Conservation (phyloP, 2,888 invertebrate species). For the Drosophila greeni region DNA sequence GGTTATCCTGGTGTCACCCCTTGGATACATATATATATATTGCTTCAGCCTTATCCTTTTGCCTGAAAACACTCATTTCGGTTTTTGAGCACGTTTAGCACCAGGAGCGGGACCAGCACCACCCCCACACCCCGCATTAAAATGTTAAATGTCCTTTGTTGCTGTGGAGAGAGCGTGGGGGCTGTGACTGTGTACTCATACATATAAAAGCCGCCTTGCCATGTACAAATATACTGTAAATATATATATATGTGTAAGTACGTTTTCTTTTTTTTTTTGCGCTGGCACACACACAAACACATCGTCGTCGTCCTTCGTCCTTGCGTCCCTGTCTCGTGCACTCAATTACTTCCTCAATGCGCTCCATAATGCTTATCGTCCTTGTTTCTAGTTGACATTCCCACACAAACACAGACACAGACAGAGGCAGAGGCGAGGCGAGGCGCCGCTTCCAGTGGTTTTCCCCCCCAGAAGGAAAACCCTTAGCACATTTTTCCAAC, state of each 20-base stretch:
- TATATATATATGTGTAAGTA: conserved; percentile 9
- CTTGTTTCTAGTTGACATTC: conserved; percentile 76
- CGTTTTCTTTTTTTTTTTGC: conserved; percentile 19
- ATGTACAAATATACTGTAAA: conserved; percentile 39
- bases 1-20: conserved; percentile 20
- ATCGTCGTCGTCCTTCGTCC: conserved; percentile 62
- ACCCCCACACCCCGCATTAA: conserved; percentile 45
- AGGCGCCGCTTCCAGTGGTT: conserved; percentile 23
- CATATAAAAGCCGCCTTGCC: conserved; percentile 29
- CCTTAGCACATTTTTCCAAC: conserved; percentile 73
- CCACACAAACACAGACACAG: conserved; percentile 64
- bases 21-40: conserved; percentile 17
- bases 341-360: conserved; percentile 76
- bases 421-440: conserved; percentile 10
- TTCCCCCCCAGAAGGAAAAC: conserved; percentile 45
- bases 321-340: conserved; percentile 67
- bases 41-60: conserved; percentile 57
- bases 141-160: conserved; percentile 69
- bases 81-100: conserved; percentile 75
- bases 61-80: conserved; percentile 67
- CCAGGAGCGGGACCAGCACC: conserved; percentile 43
- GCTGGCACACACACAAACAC: conserved; percentile 36
- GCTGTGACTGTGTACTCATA: conserved; percentile 9
- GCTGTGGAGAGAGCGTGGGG: conserved; percentile 33
- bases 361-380: conserved; percentile 76